Evolutionary conservation across 2,797 vertebrate species (phyloP), one percentile per base, ranked within the genome.

Genomic region (Helicolenus hilgendorfi): DNA sequence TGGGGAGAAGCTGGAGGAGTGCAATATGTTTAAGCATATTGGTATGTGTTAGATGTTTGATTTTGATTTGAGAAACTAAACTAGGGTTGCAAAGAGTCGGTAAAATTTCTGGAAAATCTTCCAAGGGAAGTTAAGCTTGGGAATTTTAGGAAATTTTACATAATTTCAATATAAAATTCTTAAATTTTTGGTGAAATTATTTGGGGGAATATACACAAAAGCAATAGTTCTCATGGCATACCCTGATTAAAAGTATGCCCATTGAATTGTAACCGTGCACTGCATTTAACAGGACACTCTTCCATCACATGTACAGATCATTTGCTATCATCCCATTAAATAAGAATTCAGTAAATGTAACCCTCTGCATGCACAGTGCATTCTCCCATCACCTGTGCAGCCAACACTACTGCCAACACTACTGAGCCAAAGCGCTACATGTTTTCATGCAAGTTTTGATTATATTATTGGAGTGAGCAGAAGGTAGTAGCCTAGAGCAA

Each of bases 11-110:
- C 78, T 63, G 55, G 45, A 85, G 74, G 69, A 53, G 53, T 69
- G 67, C 55, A 67, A 75, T 58, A 69, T 84, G 79, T 88, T 84
- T 62, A 18, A 36, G 53, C 56, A 65, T 81, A 59, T 79, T 24
- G 31, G 56, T 22, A 55, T 24, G 3, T 45, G 62, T 74, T 76
- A 49, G 33, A 77, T 49, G 64, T 89, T 24, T 72, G 7, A 27
- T 58, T 83, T 74, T 33, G 18, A 49, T 49, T 49, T n/a, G n/a
- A n/a, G n/a, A n/a, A n/a, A n/a, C n/a, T 41, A 58, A 22, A 68
- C 0, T 45, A 27, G 36, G 45, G 18, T 11, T 27, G 65, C 24
- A 18, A 68, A 45, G 24, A 22, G 8, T 49, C 10, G 2, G 27
- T 13, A 9, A 6, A n/a, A n/a, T 53, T 70, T 53, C 38, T 4